These are phyloP conservation scores for Notodonta dromedarius DNA, from an alignment of 2,888 invertebrate genomes.

Conservation along the genomic window DNA sequence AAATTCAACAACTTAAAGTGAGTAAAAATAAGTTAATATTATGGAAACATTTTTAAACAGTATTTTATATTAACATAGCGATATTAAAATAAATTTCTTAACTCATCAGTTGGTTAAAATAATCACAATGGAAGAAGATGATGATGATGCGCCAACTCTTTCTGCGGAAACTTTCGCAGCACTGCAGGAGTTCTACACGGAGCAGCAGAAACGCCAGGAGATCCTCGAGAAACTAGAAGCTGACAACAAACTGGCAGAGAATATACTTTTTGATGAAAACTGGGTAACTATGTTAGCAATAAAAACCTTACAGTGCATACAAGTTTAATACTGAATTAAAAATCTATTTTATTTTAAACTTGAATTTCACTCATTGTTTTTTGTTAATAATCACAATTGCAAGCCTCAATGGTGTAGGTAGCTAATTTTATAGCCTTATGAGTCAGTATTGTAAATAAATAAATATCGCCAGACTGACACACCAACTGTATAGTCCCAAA, in stretches of 20 bases:
- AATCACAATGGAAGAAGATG: constrained; percentile 66
- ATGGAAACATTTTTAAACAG: not conserved
- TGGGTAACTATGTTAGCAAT: constrained; percentile 84
- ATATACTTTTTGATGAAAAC: constrained; percentile 89
- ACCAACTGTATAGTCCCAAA: no score
- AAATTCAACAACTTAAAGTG: no score
- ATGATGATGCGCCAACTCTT: constrained; percentile 86
- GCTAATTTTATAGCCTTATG: no score
- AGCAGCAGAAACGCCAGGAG: constrained; percentile 86
- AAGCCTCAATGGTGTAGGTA: no score
- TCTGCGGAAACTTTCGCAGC: constrained; percentile 89
- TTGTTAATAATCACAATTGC: no score
- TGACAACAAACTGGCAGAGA: constrained; percentile 70
- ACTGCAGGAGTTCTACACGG: constrained; percentile 90
- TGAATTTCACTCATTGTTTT: no score
- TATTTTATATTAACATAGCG: not conserved
- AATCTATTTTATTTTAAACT: no score
- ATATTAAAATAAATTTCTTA: not conserved
- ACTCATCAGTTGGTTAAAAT: not conserved
- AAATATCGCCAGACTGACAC: no score
- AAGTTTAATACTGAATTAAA: no score
- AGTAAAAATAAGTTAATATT: no score
- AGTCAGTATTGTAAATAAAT: no score
- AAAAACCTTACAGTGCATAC: no score
- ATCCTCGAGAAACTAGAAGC: constrained; percentile 77